phyloP scores from a whole-genome alignment of 2,888 invertebrate genomes.

The Eristalis tenax region DNA sequence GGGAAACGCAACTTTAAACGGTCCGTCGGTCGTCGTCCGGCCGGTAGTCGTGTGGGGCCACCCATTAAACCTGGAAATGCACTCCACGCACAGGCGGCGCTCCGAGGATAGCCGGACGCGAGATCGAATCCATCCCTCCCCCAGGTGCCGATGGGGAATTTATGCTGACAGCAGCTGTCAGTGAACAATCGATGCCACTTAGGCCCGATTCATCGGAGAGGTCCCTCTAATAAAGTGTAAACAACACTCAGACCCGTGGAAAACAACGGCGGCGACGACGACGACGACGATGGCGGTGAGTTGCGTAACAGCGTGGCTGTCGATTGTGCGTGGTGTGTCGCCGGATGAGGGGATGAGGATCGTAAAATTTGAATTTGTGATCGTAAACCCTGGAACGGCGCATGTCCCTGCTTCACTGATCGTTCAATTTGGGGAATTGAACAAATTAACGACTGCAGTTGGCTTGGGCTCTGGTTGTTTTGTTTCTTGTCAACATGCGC shows the following conservation, averaged over 20 bases:
- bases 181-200: slow-evolving; percentile 70
- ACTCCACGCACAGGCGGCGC: slow-evolving; percentile 44
- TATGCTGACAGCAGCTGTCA: slow-evolving; percentile 71
- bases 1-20: slow-evolving; percentile 26
- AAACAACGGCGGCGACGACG: slow-evolving; percentile 14
- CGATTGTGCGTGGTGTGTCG: slow-evolving; percentile 34
- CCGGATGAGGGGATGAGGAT: slow-evolving; percentile 46
- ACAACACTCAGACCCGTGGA: slow-evolving; percentile 37
- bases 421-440: slow-evolving; percentile 15
- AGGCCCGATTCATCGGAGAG: slow-evolving; percentile 44
- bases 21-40: not conserved
- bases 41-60: slow-evolving; percentile 47
- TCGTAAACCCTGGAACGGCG: slow-evolving; percentile 42
- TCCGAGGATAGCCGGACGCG: slow-evolving; percentile 27
- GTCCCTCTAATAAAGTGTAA: slow-evolving; percentile 58
- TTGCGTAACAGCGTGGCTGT: slow-evolving; percentile 48
- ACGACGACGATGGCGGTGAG: not conserved
- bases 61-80: slow-evolving; percentile 63
- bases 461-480: slow-evolving; percentile 10
- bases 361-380: slow-evolving; percentile 61
- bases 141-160: slow-evolving; percentile 22
- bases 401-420: slow-evolving; percentile 1
- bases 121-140: not conserved
- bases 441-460: slow-evolving; percentile 56
- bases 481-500: slow-evolving; percentile 4